Percentiles rank a stretch among this genome's conserved stretches.
These are phyloP conservation scores for Myzus persicae DNA, from an alignment of 1,140 invertebrate species.

Conservation along the genomic window DNA sequence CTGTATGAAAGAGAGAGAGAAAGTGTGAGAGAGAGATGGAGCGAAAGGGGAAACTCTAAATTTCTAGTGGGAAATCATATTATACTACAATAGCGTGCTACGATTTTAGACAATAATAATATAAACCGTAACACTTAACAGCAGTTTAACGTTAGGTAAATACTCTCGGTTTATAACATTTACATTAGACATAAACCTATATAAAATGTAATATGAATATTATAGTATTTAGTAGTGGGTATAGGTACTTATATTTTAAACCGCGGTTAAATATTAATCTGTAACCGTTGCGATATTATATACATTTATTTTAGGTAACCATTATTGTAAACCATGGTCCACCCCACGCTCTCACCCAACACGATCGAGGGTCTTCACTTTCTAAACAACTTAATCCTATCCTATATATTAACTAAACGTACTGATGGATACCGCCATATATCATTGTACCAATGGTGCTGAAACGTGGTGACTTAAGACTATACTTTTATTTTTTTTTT, in stretches of 20 bases:
- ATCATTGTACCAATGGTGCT: neutral
- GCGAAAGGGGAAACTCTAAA: neutral
- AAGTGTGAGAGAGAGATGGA: neutral
- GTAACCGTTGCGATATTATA: neutral
- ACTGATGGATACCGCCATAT: neutral
- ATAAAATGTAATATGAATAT: neutral
- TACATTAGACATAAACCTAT: neutral
- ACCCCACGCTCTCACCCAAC: no score
- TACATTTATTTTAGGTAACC: neutral
- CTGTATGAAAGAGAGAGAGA: no score
- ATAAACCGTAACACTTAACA: neutral
- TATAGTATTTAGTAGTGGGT: neutral
- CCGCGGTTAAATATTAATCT: neutral
- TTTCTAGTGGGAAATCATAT: neutral
- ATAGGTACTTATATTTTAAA: neutral
- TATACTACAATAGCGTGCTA: neutral
- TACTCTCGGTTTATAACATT: neutral
- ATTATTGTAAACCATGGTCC: neutral
- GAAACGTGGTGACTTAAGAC: neutral
- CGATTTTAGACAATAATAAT: neutral
- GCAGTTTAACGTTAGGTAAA: neutral
- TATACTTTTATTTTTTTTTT: no score
- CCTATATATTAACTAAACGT: neutral
- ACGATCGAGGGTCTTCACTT: neutral
- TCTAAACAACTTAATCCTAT: neutral